Percentiles rank a stretch among this genome's conserved stretches.
Evolutionary conservation across 2,113 vertebrate genomes (phyloP).

Genomic region (Anguilla rostrata): DNA sequence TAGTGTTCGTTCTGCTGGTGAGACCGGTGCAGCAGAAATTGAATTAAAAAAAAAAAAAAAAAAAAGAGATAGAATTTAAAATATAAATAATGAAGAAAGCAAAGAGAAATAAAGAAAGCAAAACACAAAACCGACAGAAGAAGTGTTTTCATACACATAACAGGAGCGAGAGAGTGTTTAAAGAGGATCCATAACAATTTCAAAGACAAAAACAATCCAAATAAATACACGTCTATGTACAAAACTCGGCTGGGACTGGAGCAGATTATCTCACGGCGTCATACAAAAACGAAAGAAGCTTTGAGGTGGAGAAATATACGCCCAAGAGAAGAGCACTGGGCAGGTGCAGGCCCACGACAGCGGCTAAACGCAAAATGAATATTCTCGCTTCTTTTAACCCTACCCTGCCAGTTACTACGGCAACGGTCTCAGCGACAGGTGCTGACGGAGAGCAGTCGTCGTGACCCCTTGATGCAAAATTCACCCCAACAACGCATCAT

Average conservation of each 20-base stretch:
- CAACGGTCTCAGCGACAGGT: too few relatives aligned
- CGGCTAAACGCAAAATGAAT: too few relatives aligned
- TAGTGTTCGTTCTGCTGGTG: not conserved
- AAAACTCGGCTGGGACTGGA: not conserved
- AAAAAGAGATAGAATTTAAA: not conserved
- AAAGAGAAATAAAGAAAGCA: not conserved
- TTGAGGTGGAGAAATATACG: not conserved
- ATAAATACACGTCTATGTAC: constrained; percentile 26
- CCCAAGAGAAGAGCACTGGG: too few relatives aligned
- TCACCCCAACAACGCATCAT: too few relatives aligned
- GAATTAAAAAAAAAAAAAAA: not conserved
- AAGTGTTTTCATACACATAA: not conserved
- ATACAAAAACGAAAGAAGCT: constrained; percentile 2
- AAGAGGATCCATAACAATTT: not conserved
- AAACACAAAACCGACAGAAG: not conserved
- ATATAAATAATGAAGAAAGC: not conserved
- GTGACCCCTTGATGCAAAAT: too few relatives aligned
- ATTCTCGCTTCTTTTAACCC: too few relatives aligned
- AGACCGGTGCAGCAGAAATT: constrained; percentile 5
- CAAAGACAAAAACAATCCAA: constrained; percentile 16
- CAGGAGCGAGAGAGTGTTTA: not conserved
- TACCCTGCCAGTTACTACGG: too few relatives aligned
- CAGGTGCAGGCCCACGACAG: too few relatives aligned
- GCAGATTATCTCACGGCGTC: not conserved
- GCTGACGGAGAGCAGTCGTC: too few relatives aligned